These are phyloP conservation scores for Spheniscus humboldti DNA, from an alignment of 2,797 vertebrate genomes.

Conservation along the genomic window DNA sequence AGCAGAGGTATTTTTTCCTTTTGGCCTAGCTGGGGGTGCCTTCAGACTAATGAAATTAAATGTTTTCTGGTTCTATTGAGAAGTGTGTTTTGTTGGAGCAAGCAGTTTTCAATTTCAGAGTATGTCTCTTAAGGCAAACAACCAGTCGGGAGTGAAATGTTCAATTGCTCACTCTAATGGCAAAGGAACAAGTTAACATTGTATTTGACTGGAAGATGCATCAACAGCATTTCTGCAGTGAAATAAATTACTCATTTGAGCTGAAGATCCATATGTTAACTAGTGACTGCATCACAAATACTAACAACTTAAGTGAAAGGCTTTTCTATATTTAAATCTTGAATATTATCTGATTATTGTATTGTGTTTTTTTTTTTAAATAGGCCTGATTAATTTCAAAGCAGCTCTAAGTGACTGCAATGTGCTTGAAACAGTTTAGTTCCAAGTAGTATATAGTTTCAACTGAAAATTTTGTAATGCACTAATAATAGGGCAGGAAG, in stretches of 20 bases:
- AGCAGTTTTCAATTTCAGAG: constrained; percentile 30
- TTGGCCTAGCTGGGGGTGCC: background rate
- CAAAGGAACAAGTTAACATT: constrained; percentile 52
- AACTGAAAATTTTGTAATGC: background rate
- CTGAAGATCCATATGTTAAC: constrained; percentile 62
- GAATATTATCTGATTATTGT: background rate
- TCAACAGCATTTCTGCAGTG: constrained; percentile 56
- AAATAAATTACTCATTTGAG: constrained; percentile 63
- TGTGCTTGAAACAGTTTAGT: background rate
- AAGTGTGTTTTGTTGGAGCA: constrained; percentile 25
- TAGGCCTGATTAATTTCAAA: background rate
- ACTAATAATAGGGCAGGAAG: background rate
- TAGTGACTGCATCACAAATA: constrained; percentile 17
- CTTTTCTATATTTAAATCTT: constrained; percentile 23
- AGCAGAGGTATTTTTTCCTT: background rate
- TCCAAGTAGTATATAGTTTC: background rate
- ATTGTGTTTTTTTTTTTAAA: background rate
- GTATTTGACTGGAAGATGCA: constrained; percentile 63
- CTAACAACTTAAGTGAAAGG: constrained; percentile 44
- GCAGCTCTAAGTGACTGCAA: background rate
- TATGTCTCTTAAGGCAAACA: constrained; percentile 17
- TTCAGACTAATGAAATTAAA: background rate
- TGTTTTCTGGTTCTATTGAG: background rate
- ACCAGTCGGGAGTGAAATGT: constrained; percentile 45
- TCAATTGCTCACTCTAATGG: constrained; percentile 39